Evolutionary conservation across 2,888 invertebrate species (phyloP).

Genomic region (Chrysopilus asiliformis): DNA sequence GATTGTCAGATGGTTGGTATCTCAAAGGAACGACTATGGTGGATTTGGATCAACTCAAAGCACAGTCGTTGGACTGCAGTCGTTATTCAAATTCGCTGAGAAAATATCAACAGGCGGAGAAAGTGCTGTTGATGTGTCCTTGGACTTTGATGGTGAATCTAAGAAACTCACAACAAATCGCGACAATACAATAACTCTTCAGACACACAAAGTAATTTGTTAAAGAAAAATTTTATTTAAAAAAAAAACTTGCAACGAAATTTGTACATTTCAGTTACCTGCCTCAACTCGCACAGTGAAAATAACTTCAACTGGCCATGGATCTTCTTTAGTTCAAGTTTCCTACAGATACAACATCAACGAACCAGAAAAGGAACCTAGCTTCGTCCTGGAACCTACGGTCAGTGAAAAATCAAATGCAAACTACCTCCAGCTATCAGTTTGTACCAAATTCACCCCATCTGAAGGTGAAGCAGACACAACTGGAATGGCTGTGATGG

Average conservation of each 20-base stretch:
- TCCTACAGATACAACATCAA: constrained; percentile 17
- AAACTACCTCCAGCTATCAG: too few species aligned
- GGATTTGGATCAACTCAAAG: constrained; percentile 73
- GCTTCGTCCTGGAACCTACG: too few species aligned
- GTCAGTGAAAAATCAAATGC: too few species aligned
- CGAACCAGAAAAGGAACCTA: neutral
- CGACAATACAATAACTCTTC: constrained; percentile 69
- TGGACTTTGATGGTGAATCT: constrained; percentile 38
- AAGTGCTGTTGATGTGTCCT: constrained; percentile 42
- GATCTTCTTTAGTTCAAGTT: constrained; percentile 65
- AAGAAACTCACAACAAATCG: constrained; percentile 56
- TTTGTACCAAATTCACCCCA: too few species aligned
- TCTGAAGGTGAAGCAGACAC: too few species aligned
- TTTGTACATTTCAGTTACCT: constrained; percentile 21
- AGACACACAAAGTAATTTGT: constrained; percentile 64
- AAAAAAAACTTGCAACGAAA: neutral
- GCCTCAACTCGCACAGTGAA: constrained; percentile 47
- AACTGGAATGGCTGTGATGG: too few species aligned
- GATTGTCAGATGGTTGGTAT: too few species aligned
- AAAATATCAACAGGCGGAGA: constrained; percentile 39
- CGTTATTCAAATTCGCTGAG: constrained; percentile 42
- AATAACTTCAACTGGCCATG: constrained; percentile 66
- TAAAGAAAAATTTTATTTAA: constrained; percentile 5
- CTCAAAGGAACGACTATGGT: too few species aligned
- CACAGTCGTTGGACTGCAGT: constrained; percentile 59